Evolutionary conservation across 2,113 vertebrate genomes (phyloP).

Genomic region (Vireo altiloquus): DNA sequence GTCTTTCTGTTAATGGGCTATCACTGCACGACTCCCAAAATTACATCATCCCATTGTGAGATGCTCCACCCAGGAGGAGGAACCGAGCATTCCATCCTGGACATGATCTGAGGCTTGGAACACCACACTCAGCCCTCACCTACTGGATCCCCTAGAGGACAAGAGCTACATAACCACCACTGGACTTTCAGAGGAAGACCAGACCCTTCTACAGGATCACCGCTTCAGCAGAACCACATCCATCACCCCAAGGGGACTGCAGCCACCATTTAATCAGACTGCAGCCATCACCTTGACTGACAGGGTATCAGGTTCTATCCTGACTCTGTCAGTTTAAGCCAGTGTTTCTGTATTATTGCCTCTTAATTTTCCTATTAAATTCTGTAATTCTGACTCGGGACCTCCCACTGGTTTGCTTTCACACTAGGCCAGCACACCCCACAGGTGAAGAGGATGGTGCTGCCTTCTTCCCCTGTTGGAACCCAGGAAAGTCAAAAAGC

Average conservation of each 20-base stretch:
- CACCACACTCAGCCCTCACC: neutral
- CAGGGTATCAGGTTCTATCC: neutral
- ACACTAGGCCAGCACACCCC: accelerated
- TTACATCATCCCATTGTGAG: neutral
- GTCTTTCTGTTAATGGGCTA: neutral
- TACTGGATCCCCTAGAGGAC: neutral
- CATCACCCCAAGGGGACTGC: neutral
- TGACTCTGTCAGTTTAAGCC: neutral
- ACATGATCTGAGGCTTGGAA: neutral
- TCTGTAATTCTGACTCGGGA: neutral
- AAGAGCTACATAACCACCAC: neutral
- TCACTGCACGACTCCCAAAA: neutral
- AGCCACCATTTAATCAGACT: no score
- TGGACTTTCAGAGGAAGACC: neutral
- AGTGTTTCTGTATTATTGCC: neutral
- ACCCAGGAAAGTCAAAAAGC: no score
- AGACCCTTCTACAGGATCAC: neutral
- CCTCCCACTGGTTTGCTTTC: neutral
- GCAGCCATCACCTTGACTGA: neutral
- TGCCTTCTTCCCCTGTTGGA: neutral
- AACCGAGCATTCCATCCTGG: neutral
- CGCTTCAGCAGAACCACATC: no score
- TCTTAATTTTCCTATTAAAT: neutral
- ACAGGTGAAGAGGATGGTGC: no score
- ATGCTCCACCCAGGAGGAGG: neutral